Conservation (phyloP, 2,888 invertebrate genomes). For the Zygaena filipendulae region DNA sequence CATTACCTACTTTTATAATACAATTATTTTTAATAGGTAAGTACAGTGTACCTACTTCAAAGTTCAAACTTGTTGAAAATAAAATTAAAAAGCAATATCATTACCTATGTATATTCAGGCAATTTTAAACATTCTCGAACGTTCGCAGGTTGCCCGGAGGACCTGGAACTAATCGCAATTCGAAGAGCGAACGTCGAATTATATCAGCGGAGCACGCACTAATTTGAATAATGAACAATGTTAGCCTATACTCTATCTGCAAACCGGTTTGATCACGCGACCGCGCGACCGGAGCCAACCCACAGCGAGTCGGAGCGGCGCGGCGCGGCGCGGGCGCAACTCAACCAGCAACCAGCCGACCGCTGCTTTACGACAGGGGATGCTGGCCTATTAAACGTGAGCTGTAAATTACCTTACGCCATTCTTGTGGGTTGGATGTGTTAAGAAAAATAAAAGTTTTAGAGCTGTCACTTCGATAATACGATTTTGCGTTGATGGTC, state of each 20-base stretch:
- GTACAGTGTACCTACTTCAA: no score
- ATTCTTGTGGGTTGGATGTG: conserved; percentile 22
- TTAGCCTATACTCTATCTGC: conserved; percentile 27
- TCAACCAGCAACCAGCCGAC: conserved; percentile 18
- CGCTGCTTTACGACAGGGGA: conserved; percentile 36
- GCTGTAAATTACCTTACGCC: conserved; percentile 35
- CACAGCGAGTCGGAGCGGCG: conserved; percentile 20
- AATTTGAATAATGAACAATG: conserved; percentile 65
- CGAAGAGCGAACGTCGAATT: conserved; percentile 43
- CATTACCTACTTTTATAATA: no score
- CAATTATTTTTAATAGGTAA: no score
- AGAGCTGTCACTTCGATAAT: neutral
- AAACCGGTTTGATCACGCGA: conserved; percentile 56
- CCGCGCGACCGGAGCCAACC: conserved; percentile 18
- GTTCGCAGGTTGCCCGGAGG: no score
- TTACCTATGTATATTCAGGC: no score
- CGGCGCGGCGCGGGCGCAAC: no score
- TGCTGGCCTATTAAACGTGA: conserved; percentile 36
- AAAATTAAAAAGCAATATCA: no score
- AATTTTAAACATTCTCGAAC: no score
- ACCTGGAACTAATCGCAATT: conserved; percentile 27
- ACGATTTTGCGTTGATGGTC: no score
- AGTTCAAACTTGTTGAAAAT: no score
- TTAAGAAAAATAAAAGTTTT: conserved; percentile 17
- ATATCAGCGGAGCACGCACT: conserved; percentile 48